Conservation (phyloP, 2,888 invertebrate species). For the Laspeyria flexula region DNA sequence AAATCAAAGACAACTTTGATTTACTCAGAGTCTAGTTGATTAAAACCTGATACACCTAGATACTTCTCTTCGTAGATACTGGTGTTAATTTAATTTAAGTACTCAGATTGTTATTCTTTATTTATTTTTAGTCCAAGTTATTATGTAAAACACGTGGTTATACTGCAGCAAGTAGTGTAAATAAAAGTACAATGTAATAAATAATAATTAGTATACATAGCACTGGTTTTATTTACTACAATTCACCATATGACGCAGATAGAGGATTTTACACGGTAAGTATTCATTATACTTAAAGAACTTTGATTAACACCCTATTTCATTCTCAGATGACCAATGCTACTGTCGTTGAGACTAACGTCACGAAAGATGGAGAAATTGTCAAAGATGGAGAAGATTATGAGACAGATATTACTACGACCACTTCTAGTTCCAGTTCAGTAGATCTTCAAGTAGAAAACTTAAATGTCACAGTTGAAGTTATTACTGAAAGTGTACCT, state of each 20-base stretch:
- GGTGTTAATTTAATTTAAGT: constrained; percentile 13
- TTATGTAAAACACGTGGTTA: constrained; percentile 43
- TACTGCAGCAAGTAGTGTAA: constrained; percentile 51
- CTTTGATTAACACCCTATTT: constrained; percentile 1
- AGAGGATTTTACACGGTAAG: constrained; percentile 25
- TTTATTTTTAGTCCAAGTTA: constrained; percentile 53
- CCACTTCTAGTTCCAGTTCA: constrained; percentile 19
- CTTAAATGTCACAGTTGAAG: constrained; percentile 13
- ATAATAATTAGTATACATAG: constrained; percentile 40
- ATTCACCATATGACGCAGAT: constrained; percentile 21
- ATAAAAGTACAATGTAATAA: constrained; percentile 45
- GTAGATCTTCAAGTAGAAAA: constrained; percentile 19
- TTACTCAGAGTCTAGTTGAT: too few species aligned
- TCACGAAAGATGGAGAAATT: constrained; percentile 19
- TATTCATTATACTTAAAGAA: constrained; percentile 1
- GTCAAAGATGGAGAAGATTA: constrained; percentile 15
- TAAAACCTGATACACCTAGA: too few species aligned
- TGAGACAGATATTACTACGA: constrained; percentile 24
- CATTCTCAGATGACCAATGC: constrained; percentile 70
- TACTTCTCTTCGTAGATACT: constrained; percentile 14
- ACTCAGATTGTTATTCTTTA: constrained; percentile 47
- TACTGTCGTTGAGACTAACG: constrained; percentile 42
- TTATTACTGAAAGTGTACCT: neutral
- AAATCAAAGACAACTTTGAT: neutral
- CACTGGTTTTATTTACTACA: constrained; percentile 44